Evolutionary conservation across 2,113 vertebrate species (phyloP), one percentile per base, ranked within the genome.

Genomic region (Rynchops niger): DNA sequence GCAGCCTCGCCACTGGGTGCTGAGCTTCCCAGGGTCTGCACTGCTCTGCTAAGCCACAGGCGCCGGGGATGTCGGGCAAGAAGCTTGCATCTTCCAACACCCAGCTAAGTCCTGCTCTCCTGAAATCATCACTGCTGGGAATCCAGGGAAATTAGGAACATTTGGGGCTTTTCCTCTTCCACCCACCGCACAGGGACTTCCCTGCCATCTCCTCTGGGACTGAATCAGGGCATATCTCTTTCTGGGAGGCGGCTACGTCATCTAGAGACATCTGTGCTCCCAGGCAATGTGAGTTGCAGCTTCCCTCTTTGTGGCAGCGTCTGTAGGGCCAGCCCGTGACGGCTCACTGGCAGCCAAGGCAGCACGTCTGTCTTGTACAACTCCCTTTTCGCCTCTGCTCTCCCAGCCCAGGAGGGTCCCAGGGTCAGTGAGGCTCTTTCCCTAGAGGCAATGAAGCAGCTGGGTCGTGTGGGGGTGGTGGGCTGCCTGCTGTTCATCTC

Each of bases 401-500:
- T 38, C 58, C 36, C 12, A 59, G 85, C 72, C 61, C 3, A 2
- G 36, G 27, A 76, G 82, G 74, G 49, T 88, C 92, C 74, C 73
- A 22, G 89, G 93, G 86, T 95, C 91, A 95, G 55, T 4, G 11
- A 34, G 65, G 47, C 65, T 70, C 90, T 53, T 85, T 88, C 79
- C 92, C 95, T 25, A 2, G 11, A 43, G 86, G 83, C 82, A 71
- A 30, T 74, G 6, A 52, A 73, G 88, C 86, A 58, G 30, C 88
- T 71, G 94, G 3, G 29, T 50, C 38, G 11, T 3, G 21, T 12
- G 72, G 94, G 89, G 70, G 88, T 40, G 78, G 43, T 0, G 22
- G 55, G 88, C 45, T 74, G 85, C 95, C 87, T 92, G 93, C 95
- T 96, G 95, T 72, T 93, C 93, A 6, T 45, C 50, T 43, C 70